A percentile compares a stretch with the other conserved stretches of the same genome.
phyloP scores from a whole-genome alignment of 1,140 invertebrate genomes.

The Gonatopus flavifemur region DNA sequence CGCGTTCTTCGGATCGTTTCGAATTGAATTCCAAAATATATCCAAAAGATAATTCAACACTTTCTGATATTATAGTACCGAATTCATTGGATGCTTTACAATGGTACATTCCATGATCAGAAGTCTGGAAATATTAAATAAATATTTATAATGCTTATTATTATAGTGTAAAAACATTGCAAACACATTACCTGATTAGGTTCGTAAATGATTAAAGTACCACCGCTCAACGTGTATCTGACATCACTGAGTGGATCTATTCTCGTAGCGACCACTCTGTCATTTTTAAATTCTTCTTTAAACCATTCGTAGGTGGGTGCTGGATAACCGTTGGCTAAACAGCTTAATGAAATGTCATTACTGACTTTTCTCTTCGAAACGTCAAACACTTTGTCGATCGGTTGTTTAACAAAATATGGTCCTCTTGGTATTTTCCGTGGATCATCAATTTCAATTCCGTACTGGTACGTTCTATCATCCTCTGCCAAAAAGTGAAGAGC shows the following conservation, averaged over 20 bases:
- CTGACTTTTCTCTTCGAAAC: constrained; percentile 68
- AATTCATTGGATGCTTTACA: constrained; percentile 88
- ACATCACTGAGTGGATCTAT: constrained; percentile 77
- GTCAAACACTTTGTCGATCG: constrained; percentile 81
- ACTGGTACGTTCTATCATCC: constrained; percentile 79
- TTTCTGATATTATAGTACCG: constrained; percentile 87
- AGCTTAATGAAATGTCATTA: constrained; percentile 77
- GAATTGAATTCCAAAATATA: constrained; percentile 91
- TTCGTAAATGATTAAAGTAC: constrained; percentile 84
- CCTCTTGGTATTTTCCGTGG: constrained; percentile 79
- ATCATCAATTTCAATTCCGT: constrained; percentile 77
- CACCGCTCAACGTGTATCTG: constrained; percentile 87
- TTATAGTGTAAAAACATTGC: not conserved
- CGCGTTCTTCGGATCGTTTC: constrained; percentile 78
- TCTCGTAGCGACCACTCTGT: constrained; percentile 66
- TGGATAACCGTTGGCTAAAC: constrained; percentile 87
- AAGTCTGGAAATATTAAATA: constrained; percentile 51
- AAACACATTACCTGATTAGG: constrained; percentile 68
- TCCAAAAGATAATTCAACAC: constrained; percentile 84
- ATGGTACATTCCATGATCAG: constrained; percentile 86
- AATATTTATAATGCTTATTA: constrained; percentile 8
- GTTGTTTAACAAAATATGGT: constrained; percentile 86
- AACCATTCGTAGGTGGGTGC: constrained; percentile 91
- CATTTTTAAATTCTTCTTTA: constrained; percentile 83
- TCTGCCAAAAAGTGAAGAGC: constrained; percentile 70